phyloP scores from a whole-genome alignment of 2,888 invertebrate genomes.

The Trachelus troglodyta region DNA sequence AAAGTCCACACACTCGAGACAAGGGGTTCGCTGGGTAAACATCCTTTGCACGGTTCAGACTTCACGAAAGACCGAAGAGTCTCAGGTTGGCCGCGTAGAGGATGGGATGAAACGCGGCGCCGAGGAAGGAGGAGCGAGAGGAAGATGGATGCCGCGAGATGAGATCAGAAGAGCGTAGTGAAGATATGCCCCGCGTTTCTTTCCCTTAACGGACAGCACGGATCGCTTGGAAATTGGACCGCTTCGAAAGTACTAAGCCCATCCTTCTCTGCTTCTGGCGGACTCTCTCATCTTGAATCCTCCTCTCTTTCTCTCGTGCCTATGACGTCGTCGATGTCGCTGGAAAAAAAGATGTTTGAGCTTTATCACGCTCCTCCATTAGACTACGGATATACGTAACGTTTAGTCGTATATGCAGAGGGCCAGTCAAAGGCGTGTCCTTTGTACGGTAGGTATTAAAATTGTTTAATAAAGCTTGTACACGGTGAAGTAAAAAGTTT shows the following conservation, averaged over 20 bases:
- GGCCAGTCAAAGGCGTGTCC: neutral
- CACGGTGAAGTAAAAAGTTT: neutral
- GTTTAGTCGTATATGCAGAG: neutral
- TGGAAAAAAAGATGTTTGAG: neutral
- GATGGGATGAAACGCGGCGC: neutral
- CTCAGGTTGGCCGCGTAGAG: neutral
- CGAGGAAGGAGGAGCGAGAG: neutral
- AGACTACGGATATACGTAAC: neutral
- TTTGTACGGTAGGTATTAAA: neutral
- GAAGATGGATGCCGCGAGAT: neutral
- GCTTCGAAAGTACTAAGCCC: neutral
- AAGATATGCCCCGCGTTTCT: neutral
- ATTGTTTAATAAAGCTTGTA: neutral
- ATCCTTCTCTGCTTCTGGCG: neutral
- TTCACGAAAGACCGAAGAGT: neutral
- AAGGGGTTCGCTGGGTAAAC: constrained; percentile 35
- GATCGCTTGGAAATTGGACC: neutral
- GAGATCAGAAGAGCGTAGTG: too few species aligned
- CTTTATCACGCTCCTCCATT: neutral
- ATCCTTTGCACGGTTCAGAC: constrained; percentile 23
- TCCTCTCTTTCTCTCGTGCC: neutral
- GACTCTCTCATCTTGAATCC: neutral
- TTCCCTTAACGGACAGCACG: neutral
- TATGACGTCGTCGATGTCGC: neutral
- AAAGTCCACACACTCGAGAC: constrained; percentile 34